Evolutionary conservation across 2,797 vertebrate genomes (phyloP).

Genomic region (Sebastes dallii): DNA sequence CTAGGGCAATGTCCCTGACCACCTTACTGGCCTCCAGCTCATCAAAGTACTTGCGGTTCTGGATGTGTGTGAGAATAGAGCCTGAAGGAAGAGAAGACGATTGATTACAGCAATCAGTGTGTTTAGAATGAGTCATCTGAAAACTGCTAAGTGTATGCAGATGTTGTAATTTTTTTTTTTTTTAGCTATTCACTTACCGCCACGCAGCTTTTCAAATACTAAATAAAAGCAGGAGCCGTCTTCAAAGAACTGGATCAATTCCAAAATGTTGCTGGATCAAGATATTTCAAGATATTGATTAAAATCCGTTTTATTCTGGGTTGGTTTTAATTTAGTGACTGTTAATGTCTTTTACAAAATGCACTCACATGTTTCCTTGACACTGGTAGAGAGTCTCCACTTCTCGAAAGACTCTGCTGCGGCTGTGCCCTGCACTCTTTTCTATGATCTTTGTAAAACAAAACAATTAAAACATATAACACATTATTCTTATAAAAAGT

Average conservation of each 20-base stretch:
- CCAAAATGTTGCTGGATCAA: conserved; percentile 93
- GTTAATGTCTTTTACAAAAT: background rate
- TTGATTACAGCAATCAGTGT: background rate
- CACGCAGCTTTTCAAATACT: conserved; percentile 96
- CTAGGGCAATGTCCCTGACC: conserved; percentile 91
- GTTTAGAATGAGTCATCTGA: background rate
- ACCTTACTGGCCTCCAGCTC: conserved; percentile 96
- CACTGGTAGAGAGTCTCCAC: conserved; percentile 98
- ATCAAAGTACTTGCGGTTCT: conserved; percentile 93
- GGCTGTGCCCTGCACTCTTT: conserved; percentile 92
- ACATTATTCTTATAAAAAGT: background rate
- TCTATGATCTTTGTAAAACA: conserved; percentile 89
- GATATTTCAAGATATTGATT: conserved; percentile 15
- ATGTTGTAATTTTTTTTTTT: background rate
- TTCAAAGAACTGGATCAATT: conserved; percentile 97
- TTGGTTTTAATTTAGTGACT: background rate
- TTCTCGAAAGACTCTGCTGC: conserved; percentile 94
- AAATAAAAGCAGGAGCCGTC: conserved; percentile 93
- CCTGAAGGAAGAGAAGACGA: conserved; percentile 74
- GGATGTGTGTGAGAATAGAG: conserved; percentile 94
- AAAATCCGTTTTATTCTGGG: background rate
- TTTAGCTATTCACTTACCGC: conserved; percentile 81
- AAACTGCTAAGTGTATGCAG: background rate
- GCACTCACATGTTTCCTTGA: conserved; percentile 93
- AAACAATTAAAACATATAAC: background rate